Evolutionary conservation across 2,797 vertebrate genomes (phyloP), one percentile per base, ranked within the genome.

Genomic region (Enteromius treurensis): DNA sequence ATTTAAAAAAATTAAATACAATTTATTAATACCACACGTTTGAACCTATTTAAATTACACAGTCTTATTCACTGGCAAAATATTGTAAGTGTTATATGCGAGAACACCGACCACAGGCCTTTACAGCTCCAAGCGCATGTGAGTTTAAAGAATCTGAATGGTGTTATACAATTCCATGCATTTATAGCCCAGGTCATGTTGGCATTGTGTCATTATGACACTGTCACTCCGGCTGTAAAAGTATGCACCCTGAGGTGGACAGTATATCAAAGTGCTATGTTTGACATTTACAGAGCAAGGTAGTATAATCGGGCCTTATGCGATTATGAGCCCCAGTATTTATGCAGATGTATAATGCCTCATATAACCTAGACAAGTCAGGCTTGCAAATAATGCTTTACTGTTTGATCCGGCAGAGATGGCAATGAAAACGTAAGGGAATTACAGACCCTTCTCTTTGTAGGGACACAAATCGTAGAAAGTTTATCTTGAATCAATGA

Each of bases 231-330:
- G 89, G 88, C 89, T 91, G 91, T 93, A 92, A 92, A 91, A 83
- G 80, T 84, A 76, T 81, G 77, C 86, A 85, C 86, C 87, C 89
- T 89, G 90, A 87, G 80, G 88, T 84, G 64, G 81, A 90, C 89
- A 83, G 87, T 95, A 94, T 92, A 92, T 94, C 92, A 94, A 86
- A 90, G 89, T 84, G 82, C 90, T 92, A 87, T 84, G 91, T 91
- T 92, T 94, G 94, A 94, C 93, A 91, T 95, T 94, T 94, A 95
- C 84, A 92, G 88, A 89, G 87, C 88, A 73, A 85, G 40, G 21
- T 23, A 81, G 49, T 76, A 84, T 80, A 86, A 70, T 86, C 42
- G 23, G 90, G 87, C 87, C 88, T 89, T 79, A 88, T 90, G 87
- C 89, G 90, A 91, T 91, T 92, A 93, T 90, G 88, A 92, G 87